Base-by-base conservation (phyloP, 2,888 invertebrate genomes). In the Hydropsyche betteni region DNA sequence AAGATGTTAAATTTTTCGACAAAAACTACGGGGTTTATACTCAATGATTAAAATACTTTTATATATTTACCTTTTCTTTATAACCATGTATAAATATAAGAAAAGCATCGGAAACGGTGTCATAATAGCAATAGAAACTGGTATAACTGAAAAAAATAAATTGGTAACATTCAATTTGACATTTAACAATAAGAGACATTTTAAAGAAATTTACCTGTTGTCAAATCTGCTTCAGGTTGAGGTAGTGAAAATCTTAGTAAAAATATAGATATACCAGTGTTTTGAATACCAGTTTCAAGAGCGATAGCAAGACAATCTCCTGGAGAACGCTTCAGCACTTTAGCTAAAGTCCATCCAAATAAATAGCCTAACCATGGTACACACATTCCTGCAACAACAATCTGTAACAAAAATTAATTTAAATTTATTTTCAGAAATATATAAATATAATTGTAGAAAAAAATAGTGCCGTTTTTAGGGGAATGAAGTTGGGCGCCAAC, bases 261-360 rank as follows among this genome's bases (percentile, higher is more conserved):
- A 84, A 97, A 95, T 81, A 98, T 97, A 0, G 97, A 90, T 79
- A 98, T 92, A 61, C 96, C 97, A 0, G 97, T 96, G 85, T 98
- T 98, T 86, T 97, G 97, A 74, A 97, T 92, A 71, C 97, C 96
- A 4, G 95, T 94, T 87, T 98, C 98, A 69, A 98, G 92, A 69
- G 95, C 92, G 81, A 98, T 96, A 5, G 98, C 95, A n/a, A 95
- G 85, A 2, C 91, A 86, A 83, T 97, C 94, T 3, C 88, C 83
- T 61, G 88, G 83, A 5, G 90, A 87, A 82, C 93, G 94, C 36
- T 88, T 86, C 12, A 90, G 86, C 0, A 91, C 36, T 72, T 87
- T 85, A 0, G 95, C 91, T 0, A 90, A 81, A 7, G 88, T 61
- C 83, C 91, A 92, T 1, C 95, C 96, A 52, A 90, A 85, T 2